Conservation (phyloP, 2,888 invertebrate species). For the Eilema caniola region DNA sequence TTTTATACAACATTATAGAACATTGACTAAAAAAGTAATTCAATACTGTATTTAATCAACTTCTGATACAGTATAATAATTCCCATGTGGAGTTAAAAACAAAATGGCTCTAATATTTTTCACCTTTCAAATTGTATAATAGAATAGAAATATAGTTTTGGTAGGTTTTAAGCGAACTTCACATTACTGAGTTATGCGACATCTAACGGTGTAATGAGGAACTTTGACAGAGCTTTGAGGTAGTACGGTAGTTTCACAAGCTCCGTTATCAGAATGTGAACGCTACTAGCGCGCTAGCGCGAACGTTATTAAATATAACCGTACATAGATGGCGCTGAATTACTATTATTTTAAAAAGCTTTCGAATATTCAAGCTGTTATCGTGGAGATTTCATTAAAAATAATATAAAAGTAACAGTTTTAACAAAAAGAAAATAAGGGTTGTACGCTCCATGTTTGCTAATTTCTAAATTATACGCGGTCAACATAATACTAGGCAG, state of each 20-base stretch:
- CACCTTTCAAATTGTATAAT: neutral
- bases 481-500: too few species aligned
- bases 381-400: too few species aligned
- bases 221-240: neutral
- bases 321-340: constrained; percentile 28
- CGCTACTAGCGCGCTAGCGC: neutral
- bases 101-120: neutral
- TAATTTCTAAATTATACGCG: too few species aligned
- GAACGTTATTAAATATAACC: too few species aligned
- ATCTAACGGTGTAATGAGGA: constrained; percentile 20
- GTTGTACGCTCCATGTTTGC: too few species aligned
- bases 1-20: neutral
- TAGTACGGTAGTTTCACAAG: too few species aligned
- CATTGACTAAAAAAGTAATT: neutral
- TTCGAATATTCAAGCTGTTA: too few species aligned
- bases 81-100: neutral
- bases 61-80: neutral
- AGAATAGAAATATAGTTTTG: neutral
- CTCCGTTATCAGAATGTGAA: neutral
- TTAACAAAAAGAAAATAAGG: too few species aligned
- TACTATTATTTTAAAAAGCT: too few species aligned
- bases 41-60: neutral
- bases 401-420: too few species aligned
- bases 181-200: constrained; percentile 12
- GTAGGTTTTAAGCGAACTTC: constrained; percentile 20